phyloP scores from a whole-genome alignment of 2,113 vertebrate genomes.

The Siniperca knerii region DNA sequence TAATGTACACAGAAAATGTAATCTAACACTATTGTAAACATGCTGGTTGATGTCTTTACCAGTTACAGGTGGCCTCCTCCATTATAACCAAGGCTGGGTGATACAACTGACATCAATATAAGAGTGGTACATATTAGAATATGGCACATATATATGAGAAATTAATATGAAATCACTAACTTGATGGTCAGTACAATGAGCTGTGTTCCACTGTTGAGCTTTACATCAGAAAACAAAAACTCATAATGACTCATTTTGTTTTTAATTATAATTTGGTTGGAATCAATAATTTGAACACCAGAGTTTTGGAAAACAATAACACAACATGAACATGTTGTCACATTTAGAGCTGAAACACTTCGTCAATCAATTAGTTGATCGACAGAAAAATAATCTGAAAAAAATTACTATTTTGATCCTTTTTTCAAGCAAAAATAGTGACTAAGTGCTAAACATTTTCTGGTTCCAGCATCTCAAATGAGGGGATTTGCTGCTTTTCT shows the following conservation, averaged over 20 bases:
- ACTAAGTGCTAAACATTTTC: background rate
- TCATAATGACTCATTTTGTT: background rate
- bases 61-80: constrained; percentile 29
- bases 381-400: background rate
- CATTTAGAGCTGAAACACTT: background rate
- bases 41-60: background rate
- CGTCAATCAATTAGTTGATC: background rate
- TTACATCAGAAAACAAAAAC: background rate
- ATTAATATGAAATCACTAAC: background rate
- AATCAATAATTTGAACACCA: background rate
- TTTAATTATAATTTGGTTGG: background rate
- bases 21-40: constrained; percentile 17
- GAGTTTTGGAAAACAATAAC: background rate
- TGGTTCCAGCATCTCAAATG: background rate
- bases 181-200: background rate
- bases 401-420: background rate
- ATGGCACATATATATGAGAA: background rate
- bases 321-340: background rate
- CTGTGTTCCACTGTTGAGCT: background rate
- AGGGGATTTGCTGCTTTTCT: background rate
- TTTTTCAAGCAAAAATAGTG: no score
- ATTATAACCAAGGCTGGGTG: background rate
- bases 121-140: background rate
- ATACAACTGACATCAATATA: background rate
- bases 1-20: background rate